A percentile compares a stretch with the other conserved stretches of the same genome.
phyloP scores from a whole-genome alignment of 1,140 invertebrate genomes.

The Sminthurinus signatus region DNA sequence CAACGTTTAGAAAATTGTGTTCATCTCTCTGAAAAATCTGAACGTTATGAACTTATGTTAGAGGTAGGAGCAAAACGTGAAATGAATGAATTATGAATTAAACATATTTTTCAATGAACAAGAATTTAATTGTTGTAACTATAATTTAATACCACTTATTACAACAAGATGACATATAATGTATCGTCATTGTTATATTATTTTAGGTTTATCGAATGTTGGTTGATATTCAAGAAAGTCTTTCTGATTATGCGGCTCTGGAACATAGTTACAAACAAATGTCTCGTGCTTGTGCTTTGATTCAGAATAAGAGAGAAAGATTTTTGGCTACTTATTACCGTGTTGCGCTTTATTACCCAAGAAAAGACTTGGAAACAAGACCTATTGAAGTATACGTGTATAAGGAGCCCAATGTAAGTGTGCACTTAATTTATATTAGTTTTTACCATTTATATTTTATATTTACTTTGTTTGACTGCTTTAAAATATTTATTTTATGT shows the following conservation, averaged over 20 bases:
- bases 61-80: too few species aligned
- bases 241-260: conserved; percentile 37
- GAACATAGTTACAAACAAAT: conserved; percentile 41
- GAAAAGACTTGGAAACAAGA: conserved; percentile 13
- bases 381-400: conserved; percentile 38
- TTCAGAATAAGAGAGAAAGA: conserved; percentile 40
- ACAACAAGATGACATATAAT: too few species aligned
- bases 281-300: conserved; percentile 33
- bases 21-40: conserved; percentile 31
- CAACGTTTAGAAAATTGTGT: conserved; percentile 38
- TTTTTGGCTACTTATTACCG: conserved; percentile 41
- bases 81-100: too few species aligned
- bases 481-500: too few species aligned
- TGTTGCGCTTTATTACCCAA: conserved; percentile 32
- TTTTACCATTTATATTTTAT: too few species aligned
- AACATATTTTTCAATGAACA: too few species aligned
- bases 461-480: too few species aligned
- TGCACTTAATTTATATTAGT: too few species aligned
- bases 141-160: too few species aligned
- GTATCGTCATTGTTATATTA: neutral
- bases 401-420: conserved; percentile 40
- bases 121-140: too few species aligned
- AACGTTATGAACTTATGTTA: conserved; percentile 40
- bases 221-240: conserved; percentile 39
- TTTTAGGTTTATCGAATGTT: conserved; percentile 37